Evolutionary conservation across 2,113 vertebrate genomes (phyloP).

Genomic region (Neotragus pygmaeus): DNA sequence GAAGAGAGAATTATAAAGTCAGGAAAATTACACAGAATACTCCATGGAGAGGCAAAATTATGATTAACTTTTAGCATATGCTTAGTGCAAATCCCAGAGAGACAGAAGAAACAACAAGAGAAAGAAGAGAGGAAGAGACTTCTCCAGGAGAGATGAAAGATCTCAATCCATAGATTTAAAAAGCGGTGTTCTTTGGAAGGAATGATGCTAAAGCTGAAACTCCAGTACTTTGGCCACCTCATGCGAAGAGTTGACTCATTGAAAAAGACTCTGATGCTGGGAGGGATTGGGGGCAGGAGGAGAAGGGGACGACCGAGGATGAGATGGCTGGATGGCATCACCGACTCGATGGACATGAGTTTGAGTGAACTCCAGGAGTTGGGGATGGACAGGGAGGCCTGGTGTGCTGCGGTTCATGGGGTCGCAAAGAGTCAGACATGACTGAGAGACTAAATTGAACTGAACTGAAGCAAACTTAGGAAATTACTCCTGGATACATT

Average conservation of each 20-base stretch:
- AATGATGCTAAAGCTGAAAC: no score
- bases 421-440: accelerated
- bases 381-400: no score
- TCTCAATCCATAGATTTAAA: neutral
- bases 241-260: accelerated
- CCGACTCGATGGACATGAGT: accelerated
- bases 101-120: neutral
- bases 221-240: no score
- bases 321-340: no score
- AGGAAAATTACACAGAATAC: neutral
- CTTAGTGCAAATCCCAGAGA: neutral
- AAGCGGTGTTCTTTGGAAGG: neutral
- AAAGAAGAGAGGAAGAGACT: neutral
- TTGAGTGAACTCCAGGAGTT: no score
- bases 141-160: neutral
- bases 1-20: neutral
- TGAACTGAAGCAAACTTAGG: neutral
- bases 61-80: neutral
- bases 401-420: accelerated
- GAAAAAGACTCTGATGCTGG: no score
- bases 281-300: no score
- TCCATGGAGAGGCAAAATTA: neutral
- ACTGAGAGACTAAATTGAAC: no score
- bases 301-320: no score
- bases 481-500: neutral